Evolutionary conservation across 2,888 invertebrate species (phyloP).

Genomic region (Drosophila incognita): DNA sequence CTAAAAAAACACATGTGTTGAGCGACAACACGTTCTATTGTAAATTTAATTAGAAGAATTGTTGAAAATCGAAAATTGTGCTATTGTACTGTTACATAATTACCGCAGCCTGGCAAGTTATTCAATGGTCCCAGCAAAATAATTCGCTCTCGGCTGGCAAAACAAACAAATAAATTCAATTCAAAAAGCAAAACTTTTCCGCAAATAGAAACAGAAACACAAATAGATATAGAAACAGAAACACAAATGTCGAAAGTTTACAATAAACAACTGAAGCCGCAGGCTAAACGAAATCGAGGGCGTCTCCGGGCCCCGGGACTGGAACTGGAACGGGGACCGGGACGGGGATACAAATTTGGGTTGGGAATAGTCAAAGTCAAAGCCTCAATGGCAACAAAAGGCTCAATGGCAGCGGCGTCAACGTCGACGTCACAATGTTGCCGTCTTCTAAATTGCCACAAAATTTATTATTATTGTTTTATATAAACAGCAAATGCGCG

Average conservation of each 20-base stretch:
- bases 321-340: neutral
- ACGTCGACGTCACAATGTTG: constrained; percentile 10
- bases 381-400: constrained; percentile 53
- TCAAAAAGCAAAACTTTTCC: constrained; percentile 67
- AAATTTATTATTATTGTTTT: constrained; percentile 78
- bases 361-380: constrained; percentile 59
- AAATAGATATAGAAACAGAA: constrained; percentile 27
- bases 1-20: constrained; percentile 23
- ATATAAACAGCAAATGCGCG: constrained; percentile 73
- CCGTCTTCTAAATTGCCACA: constrained; percentile 62
- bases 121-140: constrained; percentile 54
- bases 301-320: constrained; percentile 9
- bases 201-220: constrained; percentile 38
- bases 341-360: neutral
- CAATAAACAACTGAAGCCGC: constrained; percentile 57
- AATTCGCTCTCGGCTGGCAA: constrained; percentile 52
- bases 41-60: constrained; percentile 61
- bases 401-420: constrained; percentile 36
- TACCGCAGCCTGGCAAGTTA: constrained; percentile 52
- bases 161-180: constrained; percentile 76
- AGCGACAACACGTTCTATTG: constrained; percentile 26
- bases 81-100: constrained; percentile 69
- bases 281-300: constrained; percentile 35
- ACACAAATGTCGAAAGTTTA: constrained; percentile 69
- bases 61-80: constrained; percentile 56